These are phyloP conservation scores for Cyanoderma ruficeps DNA, from an alignment of 2,113 vertebrate genomes.

Conservation along the genomic window DNA sequence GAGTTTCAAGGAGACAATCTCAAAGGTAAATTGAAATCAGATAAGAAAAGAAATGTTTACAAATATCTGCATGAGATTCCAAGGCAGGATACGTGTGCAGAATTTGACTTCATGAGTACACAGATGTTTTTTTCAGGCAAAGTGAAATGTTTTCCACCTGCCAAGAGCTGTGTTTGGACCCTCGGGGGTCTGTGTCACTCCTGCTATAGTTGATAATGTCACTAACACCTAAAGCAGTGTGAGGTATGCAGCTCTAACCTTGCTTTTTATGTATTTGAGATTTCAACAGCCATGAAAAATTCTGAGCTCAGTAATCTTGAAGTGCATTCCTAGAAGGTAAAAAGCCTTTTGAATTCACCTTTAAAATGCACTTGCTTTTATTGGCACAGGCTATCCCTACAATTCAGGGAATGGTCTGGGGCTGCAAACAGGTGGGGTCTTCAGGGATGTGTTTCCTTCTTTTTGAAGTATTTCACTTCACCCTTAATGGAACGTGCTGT, in stretches of 20 bases:
- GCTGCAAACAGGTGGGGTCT: conserved; percentile 27
- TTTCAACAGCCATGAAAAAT: conserved; percentile 11
- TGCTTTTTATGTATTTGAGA: not conserved
- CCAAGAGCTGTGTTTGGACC: conserved; percentile 13
- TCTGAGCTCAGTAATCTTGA: conserved; percentile 2
- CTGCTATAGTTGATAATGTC: conserved; percentile 47
- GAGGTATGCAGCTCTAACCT: conserved; percentile 20
- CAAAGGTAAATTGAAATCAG: conserved; percentile 8
- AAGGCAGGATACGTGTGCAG: not conserved
- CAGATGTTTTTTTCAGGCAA: not conserved
- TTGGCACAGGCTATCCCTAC: not conserved
- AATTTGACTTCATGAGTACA: not conserved
- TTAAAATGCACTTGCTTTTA: not conserved
- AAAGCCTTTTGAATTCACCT: conserved; percentile 11
- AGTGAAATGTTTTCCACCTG: conserved; percentile 11
- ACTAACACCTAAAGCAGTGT: conserved; percentile 18
- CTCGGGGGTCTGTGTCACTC: not conserved
- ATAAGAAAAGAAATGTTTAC: not conserved
- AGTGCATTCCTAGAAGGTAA: conserved; percentile 34
- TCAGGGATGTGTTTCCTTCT: conserved; percentile 19
- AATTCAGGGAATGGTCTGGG: not conserved
- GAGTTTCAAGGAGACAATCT: conserved; percentile 5
- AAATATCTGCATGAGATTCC: conserved; percentile 2
- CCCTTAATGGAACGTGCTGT: not conserved
- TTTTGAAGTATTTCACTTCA: conserved; percentile 20